phyloP scores from a whole-genome alignment of 2,113 vertebrate genomes.

The Gasterosteus aculeatus region DNA sequence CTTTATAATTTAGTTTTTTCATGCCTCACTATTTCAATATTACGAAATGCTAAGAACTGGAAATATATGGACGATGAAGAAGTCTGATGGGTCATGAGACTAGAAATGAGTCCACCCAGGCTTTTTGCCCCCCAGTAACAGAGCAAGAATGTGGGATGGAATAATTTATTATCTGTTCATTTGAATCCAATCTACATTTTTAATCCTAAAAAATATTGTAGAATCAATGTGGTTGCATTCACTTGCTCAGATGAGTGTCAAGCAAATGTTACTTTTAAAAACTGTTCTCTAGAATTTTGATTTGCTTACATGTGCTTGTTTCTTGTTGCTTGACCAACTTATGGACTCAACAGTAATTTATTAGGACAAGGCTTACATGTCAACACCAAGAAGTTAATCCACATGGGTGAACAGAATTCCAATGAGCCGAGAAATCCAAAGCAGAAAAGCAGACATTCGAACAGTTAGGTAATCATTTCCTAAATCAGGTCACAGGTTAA shows the following conservation, averaged over 20 bases:
- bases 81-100: background rate
- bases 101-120: background rate
- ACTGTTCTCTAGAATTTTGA: background rate
- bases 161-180: background rate
- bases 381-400: no score
- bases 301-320: background rate
- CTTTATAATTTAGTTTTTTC: background rate
- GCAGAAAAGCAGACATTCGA: no score
- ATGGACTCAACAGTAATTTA: no score
- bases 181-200: background rate
- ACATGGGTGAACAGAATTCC: no score
- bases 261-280: background rate
- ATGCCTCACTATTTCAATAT: background rate
- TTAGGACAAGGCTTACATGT: no score
- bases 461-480: no score
- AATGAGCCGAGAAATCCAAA: no score
- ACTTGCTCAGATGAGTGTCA: background rate
- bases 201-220: background rate
- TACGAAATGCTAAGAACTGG: background rate
- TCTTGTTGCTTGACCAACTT: no score
- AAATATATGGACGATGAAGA: background rate
- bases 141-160: background rate
- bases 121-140: background rate
- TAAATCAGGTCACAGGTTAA: no score
- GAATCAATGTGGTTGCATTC: background rate